Conservation (phyloP, 2,113 vertebrate species). For the Rhabdornis inornatus region DNA sequence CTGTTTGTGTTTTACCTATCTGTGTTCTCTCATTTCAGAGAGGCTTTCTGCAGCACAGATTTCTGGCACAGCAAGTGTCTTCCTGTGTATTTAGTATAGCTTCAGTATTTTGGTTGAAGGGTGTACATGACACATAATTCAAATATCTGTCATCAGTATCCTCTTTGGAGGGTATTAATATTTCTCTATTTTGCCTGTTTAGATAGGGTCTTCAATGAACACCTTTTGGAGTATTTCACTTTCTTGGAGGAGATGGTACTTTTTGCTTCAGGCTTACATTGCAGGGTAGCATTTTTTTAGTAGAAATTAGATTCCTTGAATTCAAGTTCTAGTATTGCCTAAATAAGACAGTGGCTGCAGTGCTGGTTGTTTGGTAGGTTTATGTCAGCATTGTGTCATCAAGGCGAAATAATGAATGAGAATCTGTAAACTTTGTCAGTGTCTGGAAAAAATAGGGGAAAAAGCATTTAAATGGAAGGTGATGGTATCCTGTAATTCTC, state of each 20-base stretch:
- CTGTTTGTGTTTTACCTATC: fast-evolving
- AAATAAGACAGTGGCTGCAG: background rate
- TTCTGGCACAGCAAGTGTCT: background rate
- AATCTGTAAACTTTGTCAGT: background rate
- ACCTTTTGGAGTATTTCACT: background rate
- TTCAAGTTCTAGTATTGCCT: background rate
- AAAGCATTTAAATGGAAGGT: background rate
- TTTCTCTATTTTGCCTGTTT: background rate
- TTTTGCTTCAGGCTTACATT: background rate
- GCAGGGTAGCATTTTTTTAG: background rate
- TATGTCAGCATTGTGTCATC: background rate
- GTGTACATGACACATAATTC: background rate
- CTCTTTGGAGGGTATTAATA: background rate
- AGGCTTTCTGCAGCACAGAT: background rate
- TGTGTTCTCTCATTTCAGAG: background rate
- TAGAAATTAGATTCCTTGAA: background rate
- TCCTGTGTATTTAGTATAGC: background rate
- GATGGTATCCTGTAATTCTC: background rate
- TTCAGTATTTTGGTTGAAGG: background rate
- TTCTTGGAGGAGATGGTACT: background rate
- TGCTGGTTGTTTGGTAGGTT: background rate
- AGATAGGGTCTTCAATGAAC: fast-evolving
- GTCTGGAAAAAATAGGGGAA: background rate
- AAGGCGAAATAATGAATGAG: background rate
- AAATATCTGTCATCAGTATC: background rate